Evolutionary conservation across 1,140 invertebrate species (phyloP).

Genomic region (Bombus picipes): DNA sequence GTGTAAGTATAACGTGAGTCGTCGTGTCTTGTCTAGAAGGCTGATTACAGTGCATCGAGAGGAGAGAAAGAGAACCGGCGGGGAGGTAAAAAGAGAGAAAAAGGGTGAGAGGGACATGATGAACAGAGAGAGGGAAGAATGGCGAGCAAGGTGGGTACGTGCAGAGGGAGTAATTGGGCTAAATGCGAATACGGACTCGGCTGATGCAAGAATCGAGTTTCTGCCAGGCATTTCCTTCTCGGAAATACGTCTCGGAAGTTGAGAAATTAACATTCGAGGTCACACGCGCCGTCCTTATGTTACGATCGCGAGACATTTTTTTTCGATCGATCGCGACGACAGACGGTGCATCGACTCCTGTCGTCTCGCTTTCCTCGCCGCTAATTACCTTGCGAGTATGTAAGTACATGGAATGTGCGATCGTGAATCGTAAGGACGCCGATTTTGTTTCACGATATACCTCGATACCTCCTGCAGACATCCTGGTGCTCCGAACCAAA

Average conservation of each 20-base stretch:
- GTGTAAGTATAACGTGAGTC: constrained; percentile 65
- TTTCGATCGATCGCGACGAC: neutral
- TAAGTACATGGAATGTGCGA: neutral
- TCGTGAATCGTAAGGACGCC: neutral
- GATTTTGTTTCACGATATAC: neutral
- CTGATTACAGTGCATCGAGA: constrained; percentile 44
- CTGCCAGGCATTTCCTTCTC: constrained; percentile 48
- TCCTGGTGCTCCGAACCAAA: neutral
- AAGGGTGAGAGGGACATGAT: neutral
- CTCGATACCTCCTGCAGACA: neutral
- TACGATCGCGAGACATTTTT: neutral
- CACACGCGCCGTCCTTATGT: neutral
- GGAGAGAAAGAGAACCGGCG: neutral
- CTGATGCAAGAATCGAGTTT: constrained; percentile 61
- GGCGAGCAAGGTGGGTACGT: neutral
- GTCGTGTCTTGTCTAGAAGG: constrained; percentile 54
- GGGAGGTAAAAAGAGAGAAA: neutral
- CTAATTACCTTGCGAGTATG: neutral
- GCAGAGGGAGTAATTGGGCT: constrained; percentile 54
- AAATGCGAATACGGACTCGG: constrained; percentile 45
- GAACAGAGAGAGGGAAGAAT: neutral
- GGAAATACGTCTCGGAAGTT: constrained; percentile 30
- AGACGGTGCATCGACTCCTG: neutral
- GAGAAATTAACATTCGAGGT: constrained; percentile 13
- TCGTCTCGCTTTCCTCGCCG: neutral